Evolutionary conservation across 2,888 invertebrate genomes (phyloP), one percentile per base, ranked within the genome.

Genomic region (Scaeva pyrastri): DNA sequence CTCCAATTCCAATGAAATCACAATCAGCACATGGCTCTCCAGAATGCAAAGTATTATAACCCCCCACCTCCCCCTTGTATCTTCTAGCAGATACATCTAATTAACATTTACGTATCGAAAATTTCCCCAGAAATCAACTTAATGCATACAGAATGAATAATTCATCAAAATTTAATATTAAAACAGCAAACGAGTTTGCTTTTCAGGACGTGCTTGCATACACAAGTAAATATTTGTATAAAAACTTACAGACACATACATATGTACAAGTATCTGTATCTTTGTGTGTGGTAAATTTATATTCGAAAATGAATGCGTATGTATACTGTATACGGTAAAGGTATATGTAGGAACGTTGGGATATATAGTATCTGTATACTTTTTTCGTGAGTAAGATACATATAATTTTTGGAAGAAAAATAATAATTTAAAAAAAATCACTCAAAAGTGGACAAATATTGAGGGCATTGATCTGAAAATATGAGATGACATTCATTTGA

Each of bases 101-200:
- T 72, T 73, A 21, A 52, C 73, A 56, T 43, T 73, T 50, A 23
- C 50, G 48, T 60, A 60, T 58, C 16, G 60, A 62, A 62, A 52
- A 60, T 41, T 39, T 48, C 39, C 45, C 48, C 7, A 36, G 39
- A 66, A 75, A 66, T 68, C 66, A 16, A 66, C 66, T 56, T 66
- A 58, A 56, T 75, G 45, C 48, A 66, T 36, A 21, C 31, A 39
- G 68, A 66, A 75, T 75, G 66, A 75, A 75, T 75, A 48, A 75
- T 75, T 75, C 75, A 75, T 52, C 14, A 52, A 41, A 41, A 62
- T 48, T 60, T 39, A 26, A 62, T 73, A 73, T 52, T 52, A 23
- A 62, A 73, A 62, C 23, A 60, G 26, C 39, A 60, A 62, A 52
- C n/a, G 48, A 48, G 58, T 36, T 11, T 48, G 31, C n/a, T 56